Percentiles rank a stretch among this genome's conserved stretches.
These are phyloP conservation scores for Drosophila sechellia DNA, from an alignment of 1,140 invertebrate species.

Conservation along the genomic window DNA sequence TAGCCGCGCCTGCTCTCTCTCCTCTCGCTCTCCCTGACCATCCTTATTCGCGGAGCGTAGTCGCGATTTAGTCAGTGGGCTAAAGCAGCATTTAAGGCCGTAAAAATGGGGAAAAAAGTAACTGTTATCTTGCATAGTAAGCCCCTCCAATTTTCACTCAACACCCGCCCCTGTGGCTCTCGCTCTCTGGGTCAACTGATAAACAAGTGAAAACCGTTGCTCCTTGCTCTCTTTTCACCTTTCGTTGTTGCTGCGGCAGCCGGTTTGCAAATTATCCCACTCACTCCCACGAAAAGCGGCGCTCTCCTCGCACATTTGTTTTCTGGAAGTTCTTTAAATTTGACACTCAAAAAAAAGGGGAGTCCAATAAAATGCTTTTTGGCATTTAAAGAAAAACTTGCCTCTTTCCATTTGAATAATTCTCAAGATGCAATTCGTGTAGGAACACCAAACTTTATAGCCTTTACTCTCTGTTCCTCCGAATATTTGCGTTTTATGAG, in stretches of 20 bases:
- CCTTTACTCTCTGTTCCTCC: background rate
- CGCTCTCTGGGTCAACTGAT: conserved; percentile 75
- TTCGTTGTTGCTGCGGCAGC: conserved; percentile 22
- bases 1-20: conserved; percentile 46
- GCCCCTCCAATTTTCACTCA: background rate
- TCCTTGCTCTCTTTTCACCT: conserved; percentile 32
- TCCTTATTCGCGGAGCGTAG: background rate
- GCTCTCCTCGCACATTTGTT: conserved; percentile 26
- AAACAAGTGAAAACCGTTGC: conserved; percentile 45
- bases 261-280: conserved; percentile 22
- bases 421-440: too few relatives aligned
- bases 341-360: conserved; percentile 18
- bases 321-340: conserved; percentile 23
- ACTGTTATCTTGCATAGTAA: background rate
- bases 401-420: too few relatives aligned
- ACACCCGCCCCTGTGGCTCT: background rate
- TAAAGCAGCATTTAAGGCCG: too few relatives aligned
- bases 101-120: too few relatives aligned
- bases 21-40: background rate
- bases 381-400: too few relatives aligned
- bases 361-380: background rate
- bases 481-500: conserved; percentile 15
- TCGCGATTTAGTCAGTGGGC: background rate
- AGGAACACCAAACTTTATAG: background rate
- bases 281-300: conserved; percentile 12